Evolutionary conservation across 2,888 invertebrate species (phyloP).

Genomic region (Macrostomum cliftonense): DNA sequence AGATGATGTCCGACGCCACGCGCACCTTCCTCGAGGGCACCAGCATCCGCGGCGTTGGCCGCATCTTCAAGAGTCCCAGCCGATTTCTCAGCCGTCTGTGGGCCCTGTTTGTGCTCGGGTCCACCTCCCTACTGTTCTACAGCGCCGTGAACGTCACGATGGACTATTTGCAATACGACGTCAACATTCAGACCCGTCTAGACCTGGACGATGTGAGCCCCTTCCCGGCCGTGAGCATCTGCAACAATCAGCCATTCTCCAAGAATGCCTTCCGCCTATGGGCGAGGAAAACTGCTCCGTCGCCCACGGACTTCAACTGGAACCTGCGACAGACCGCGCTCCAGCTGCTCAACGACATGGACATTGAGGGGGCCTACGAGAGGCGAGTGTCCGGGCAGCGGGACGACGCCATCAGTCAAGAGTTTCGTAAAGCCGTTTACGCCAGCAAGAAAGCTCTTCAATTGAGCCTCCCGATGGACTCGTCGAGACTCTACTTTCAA

Average conservation of each 20-base stretch:
- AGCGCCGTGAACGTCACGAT: slow-evolving; percentile 6
- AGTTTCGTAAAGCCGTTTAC: too few relatives aligned
- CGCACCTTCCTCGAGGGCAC: slow-evolving; percentile 7
- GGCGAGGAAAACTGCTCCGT: slow-evolving; percentile 1
- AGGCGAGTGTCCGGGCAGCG: too few relatives aligned
- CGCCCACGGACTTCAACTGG: slow-evolving; percentile 8
- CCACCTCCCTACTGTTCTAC: slow-evolving; percentile 6
- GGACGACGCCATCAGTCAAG: neutral
- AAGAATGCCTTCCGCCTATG: slow-evolving; percentile 6
- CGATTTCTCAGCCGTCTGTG: slow-evolving; percentile 8
- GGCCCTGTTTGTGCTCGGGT: slow-evolving; percentile 7
- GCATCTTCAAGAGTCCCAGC: slow-evolving; percentile 9
- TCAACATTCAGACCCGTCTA: slow-evolving; percentile 11
- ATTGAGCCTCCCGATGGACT: neutral
- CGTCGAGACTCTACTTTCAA: slow-evolving; percentile 6
- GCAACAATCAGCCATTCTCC: slow-evolving; percentile 11
- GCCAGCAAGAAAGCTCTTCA: too few relatives aligned
- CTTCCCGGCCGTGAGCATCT: slow-evolving; percentile 11
- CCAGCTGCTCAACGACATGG: neutral
- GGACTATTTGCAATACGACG: slow-evolving; percentile 8
- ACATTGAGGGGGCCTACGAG: neutral
- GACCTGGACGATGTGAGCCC: slow-evolving; percentile 7
- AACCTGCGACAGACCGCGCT: neutral
- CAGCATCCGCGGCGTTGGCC: slow-evolving; percentile 8
- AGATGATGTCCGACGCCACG: too few relatives aligned